Evolutionary conservation across 1,140 invertebrate species (phyloP).

Genomic region (Eupristina koningsbergeri): DNA sequence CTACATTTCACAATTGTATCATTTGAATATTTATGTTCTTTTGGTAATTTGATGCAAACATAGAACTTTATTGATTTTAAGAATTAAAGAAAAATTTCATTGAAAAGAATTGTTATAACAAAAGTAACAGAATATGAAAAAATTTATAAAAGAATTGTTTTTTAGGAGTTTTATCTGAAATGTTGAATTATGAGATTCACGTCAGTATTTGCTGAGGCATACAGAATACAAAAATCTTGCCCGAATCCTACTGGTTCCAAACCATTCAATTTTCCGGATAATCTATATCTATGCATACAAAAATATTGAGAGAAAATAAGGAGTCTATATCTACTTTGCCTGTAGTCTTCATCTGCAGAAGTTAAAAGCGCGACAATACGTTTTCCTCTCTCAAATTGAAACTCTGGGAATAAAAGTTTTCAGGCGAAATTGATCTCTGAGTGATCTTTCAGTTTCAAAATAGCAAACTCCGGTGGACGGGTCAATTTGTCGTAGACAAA

Average conservation of each 20-base stretch:
- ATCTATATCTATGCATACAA: conserved; percentile 1
- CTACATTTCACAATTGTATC: neutral
- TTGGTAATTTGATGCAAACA: no score
- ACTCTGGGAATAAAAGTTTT: neutral
- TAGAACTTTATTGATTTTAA: no score
- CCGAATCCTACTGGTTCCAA: neutral
- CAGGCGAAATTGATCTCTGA: neutral
- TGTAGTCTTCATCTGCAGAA: neutral
- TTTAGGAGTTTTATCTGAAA: neutral
- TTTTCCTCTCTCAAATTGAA: neutral
- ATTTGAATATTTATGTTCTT: no score
- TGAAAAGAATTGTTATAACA: no score
- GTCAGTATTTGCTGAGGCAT: neutral
- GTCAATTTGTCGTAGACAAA: neutral
- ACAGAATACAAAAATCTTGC: neutral
- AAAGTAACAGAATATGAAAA: neutral
- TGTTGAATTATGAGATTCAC: neutral
- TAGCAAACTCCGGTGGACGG: neutral
- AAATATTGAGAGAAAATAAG: conserved; percentile 2
- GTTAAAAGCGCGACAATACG: neutral
- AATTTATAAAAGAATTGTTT: neutral
- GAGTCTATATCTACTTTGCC: neutral
- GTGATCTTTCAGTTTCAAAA: neutral
- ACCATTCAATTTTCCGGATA: conserved; percentile 16
- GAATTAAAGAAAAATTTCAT: no score